phyloP scores from a whole-genome alignment of 2,888 invertebrate species.

The Trichogramma evanescens region DNA sequence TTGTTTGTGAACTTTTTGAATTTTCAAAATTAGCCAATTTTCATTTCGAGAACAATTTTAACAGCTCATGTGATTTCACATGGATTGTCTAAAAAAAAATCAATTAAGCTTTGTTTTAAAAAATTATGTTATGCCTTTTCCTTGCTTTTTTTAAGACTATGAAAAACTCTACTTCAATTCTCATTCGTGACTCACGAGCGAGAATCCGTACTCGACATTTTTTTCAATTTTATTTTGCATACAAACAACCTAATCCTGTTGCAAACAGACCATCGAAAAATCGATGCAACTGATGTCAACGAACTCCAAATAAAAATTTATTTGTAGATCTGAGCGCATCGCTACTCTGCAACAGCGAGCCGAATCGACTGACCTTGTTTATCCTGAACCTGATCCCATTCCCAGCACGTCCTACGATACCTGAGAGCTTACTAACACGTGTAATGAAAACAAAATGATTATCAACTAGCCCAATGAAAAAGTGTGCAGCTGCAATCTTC shows the following conservation, averaged over 20 bases:
- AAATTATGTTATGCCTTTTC: slow-evolving; percentile 6
- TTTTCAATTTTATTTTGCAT: no score
- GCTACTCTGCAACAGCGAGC: not conserved
- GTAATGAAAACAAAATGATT: not conserved
- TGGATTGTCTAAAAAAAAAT: slow-evolving; percentile 1
- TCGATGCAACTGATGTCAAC: no score
- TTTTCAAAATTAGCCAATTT: slow-evolving; percentile 14
- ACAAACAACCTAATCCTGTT: no score
- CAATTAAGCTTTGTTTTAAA: not conserved
- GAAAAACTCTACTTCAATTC: no score
- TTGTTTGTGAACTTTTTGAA: slow-evolving; percentile 36
- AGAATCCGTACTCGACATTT: no score
- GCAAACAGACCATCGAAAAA: no score
- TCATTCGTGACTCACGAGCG: no score
- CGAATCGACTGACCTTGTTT: not conserved
- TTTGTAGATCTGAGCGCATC: no score
- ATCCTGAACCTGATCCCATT: slow-evolving; percentile 13
- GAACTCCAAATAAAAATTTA: no score
- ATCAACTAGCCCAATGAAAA: not conserved
- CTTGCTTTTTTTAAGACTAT: slow-evolving; percentile 7
- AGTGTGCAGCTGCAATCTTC: not conserved
- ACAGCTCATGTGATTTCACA: not conserved
- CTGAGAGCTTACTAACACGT: slow-evolving; percentile 16
- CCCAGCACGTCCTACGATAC: slow-evolving; percentile 22
- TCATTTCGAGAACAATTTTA: slow-evolving; percentile 3